Conservation (phyloP, 2,113 vertebrate genomes). For the Ceuthmochares aereus region DNA sequence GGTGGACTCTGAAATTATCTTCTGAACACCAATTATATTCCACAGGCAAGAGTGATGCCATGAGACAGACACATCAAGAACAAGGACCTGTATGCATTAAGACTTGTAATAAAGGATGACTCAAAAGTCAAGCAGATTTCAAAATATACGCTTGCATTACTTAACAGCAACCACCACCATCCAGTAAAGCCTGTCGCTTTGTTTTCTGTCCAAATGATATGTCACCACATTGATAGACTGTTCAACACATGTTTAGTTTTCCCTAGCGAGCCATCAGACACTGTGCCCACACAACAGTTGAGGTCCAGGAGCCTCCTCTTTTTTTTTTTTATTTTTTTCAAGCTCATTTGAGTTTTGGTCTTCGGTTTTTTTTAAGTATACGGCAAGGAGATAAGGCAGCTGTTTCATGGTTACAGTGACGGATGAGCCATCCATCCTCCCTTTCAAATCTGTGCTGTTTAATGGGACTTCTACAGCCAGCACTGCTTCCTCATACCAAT, state of each 20-base stretch:
- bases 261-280: background rate
- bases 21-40: constrained; percentile 56
- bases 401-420: background rate
- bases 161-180: constrained; percentile 38
- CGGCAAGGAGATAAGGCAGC: background rate
- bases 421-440: background rate
- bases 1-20: constrained; percentile 54
- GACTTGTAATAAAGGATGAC: constrained; percentile 52
- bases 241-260: background rate
- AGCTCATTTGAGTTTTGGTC: background rate
- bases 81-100: constrained; percentile 32
- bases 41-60: constrained; percentile 59
- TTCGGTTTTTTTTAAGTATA: background rate
- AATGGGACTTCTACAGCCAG: background rate
- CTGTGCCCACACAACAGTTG: background rate
- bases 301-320: background rate
- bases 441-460: background rate
- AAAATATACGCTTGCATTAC: constrained; percentile 27
- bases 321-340: fast-evolving
- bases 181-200: constrained; percentile 47
- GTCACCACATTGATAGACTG: background rate
- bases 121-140: constrained; percentile 62
- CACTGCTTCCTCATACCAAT: constrained; percentile 7
- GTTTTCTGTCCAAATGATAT: background rate
- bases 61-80: constrained; percentile 50